Evolutionary conservation across 2,797 vertebrate genomes (phyloP).

Genomic region (Propithecus deckenii): DNA sequence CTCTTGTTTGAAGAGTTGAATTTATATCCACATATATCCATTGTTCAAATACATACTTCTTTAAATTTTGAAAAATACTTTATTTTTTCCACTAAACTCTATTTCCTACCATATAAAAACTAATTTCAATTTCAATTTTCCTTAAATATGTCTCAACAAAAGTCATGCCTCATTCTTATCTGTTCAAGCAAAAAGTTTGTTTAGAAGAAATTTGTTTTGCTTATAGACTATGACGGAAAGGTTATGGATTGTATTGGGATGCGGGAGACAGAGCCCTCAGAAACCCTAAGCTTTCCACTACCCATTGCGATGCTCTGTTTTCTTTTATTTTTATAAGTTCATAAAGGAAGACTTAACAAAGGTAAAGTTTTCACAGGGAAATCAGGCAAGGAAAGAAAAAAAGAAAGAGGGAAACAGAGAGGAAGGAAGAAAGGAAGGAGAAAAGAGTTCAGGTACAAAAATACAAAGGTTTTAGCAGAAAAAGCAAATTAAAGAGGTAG

Average conservation of each 20-base stretch:
- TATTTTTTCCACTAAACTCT: not conserved
- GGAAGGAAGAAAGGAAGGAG: no score
- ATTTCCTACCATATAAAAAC: slow-evolving; percentile 67
- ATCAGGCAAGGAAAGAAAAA: not conserved
- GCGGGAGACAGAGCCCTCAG: not conserved
- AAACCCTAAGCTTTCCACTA: not conserved
- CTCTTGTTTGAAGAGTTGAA: not conserved
- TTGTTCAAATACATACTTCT: not conserved
- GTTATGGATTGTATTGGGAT: not conserved
- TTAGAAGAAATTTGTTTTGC: slow-evolving; percentile 66
- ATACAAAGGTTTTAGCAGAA: not conserved
- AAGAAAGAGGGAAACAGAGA: not conserved
- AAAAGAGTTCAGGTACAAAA: not conserved
- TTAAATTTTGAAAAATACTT: not conserved
- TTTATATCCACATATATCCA: not conserved
- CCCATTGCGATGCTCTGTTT: not conserved
- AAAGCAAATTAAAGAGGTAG: not conserved
- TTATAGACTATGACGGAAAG: not conserved
- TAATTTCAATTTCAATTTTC: slow-evolving; percentile 78
- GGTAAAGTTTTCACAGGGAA: not conserved
- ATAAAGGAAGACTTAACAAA: not conserved
- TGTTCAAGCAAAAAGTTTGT: slow-evolving; percentile 28
- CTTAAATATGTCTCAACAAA: slow-evolving; percentile 51
- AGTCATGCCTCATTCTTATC: slow-evolving; percentile 45
- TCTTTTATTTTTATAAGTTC: not conserved